Evolutionary conservation across 2,113 vertebrate species (phyloP).

Genomic region (Rhinolophus sinicus): DNA sequence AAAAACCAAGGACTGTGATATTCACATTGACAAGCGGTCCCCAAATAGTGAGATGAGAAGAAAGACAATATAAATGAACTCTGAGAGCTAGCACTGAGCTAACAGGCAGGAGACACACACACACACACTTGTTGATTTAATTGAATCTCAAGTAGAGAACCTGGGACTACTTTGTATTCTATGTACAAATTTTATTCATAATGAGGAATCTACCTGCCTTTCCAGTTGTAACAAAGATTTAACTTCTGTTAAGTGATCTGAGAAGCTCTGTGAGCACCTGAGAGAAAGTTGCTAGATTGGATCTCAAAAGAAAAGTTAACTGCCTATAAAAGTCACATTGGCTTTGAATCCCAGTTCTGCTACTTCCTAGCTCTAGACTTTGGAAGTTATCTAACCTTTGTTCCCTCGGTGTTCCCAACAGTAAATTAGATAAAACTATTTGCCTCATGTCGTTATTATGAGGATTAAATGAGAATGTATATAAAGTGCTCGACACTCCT

Average conservation of each 20-base stretch:
- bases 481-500: neutral
- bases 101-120: neutral
- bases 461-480: neutral
- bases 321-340: neutral
- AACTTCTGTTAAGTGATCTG: neutral
- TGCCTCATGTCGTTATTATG: neutral
- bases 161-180: neutral
- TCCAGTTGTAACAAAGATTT: neutral
- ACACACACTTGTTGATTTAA: neutral
- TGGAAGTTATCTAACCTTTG: neutral
- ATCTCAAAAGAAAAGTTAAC: neutral
- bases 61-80: neutral
- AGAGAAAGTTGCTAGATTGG: neutral
- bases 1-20: neutral
- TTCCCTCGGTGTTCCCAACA: neutral
- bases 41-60: neutral
- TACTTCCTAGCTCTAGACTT: neutral
- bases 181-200: conserved; percentile 25
- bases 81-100: neutral
- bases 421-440: conserved; percentile 37
- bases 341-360: neutral
- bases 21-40: neutral
- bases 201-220: conserved; percentile 16
- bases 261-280: neutral
- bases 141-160: neutral